Conservation (phyloP, 2,888 invertebrate species). For the Caenorhabditis afra region DNA sequence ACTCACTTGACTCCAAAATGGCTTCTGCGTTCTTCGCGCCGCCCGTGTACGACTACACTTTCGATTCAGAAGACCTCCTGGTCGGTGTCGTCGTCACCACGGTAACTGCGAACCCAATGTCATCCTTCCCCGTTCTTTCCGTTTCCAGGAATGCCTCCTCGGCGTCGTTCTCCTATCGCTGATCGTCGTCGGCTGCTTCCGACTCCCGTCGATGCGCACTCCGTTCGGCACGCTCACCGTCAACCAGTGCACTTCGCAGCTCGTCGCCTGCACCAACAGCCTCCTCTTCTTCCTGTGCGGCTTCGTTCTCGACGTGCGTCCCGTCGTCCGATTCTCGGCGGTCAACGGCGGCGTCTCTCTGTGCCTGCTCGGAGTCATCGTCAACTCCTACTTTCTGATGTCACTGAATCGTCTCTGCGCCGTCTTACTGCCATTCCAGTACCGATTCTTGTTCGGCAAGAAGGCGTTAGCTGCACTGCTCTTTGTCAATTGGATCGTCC, state of each 20-base stretch:
- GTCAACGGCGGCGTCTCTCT: conserved; percentile 4
- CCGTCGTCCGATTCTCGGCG: conserved; percentile 1
- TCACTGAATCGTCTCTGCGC: conserved; percentile 9
- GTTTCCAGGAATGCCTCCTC: conserved; percentile 10
- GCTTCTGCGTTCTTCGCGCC: no score
- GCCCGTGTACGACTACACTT: no score
- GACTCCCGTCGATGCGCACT: conserved; percentile 8
- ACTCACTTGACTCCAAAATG: no score
- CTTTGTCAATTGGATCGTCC: not conserved
- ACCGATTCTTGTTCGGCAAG: conserved; percentile 12
- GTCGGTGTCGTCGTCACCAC: no score
- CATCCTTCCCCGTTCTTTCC: not conserved
- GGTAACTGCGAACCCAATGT: no score
- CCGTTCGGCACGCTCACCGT: conserved; percentile 17
- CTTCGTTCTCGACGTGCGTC: not conserved
- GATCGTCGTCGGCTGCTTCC: conserved; percentile 9
- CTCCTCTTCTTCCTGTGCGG: conserved; percentile 7
- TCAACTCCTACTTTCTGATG: conserved; percentile 12
- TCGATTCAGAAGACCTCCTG: no score
- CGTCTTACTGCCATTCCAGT: conserved; percentile 5
- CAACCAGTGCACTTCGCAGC: conserved; percentile 7
- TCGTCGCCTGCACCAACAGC: conserved; percentile 1
- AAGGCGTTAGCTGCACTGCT: not conserved
- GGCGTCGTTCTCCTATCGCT: not conserved
- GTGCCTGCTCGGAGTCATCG: conserved; percentile 14